These are phyloP conservation scores for Neoseiulus cucumeris DNA, from an alignment of 1,140 invertebrate genomes.

Conservation along the genomic window DNA sequence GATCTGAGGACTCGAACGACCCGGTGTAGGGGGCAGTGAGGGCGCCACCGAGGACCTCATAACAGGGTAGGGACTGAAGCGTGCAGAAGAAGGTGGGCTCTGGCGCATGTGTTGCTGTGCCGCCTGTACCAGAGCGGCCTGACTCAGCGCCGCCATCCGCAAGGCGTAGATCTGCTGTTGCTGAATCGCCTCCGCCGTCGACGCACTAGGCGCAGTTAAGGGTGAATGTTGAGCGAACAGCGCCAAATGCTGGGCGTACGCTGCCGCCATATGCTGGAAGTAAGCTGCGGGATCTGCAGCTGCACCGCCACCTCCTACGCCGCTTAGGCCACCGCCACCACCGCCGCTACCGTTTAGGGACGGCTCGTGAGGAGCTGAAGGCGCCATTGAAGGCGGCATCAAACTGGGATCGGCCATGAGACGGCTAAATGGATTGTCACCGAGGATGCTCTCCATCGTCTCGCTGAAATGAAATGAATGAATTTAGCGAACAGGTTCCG, in stretches of 20 bases:
- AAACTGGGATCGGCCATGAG: conserved; percentile 7
- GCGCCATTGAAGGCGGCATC: too few relatives aligned
- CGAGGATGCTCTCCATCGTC: conserved; percentile 11
- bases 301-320: background rate
- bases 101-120: conserved; percentile 4
- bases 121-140: background rate
- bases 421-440: conserved; percentile 10
- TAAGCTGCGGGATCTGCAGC: conserved; percentile 1
- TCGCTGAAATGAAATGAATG: background rate
- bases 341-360: too few relatives aligned
- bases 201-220: background rate
- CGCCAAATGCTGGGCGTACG: background rate
- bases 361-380: too few relatives aligned
- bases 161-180: conserved; percentile 8
- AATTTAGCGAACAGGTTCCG: background rate
- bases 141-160: background rate
- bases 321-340: background rate
- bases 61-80: conserved; percentile 1
- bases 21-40: background rate
- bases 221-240: background rate
- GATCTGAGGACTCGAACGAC: conserved; percentile 8
- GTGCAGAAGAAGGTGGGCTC: background rate
- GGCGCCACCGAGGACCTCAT: background rate
- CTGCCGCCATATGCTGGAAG: conserved; percentile 3
- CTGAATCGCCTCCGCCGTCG: background rate